Evolutionary conservation across 2,797 vertebrate genomes (phyloP).

Genomic region (Cirrhinus molitorella): DNA sequence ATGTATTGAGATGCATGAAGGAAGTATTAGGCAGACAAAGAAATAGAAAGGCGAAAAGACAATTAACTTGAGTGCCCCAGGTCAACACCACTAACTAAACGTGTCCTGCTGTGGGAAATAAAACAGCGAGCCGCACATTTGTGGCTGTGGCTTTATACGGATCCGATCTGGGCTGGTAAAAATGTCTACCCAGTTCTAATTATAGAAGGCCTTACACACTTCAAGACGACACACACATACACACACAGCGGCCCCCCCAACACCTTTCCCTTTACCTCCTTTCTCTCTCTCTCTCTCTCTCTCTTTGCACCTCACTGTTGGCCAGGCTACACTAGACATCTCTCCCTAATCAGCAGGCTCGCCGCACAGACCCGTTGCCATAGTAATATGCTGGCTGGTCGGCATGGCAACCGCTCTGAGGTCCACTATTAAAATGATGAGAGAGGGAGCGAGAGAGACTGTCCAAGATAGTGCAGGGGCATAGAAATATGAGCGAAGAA

Average conservation of each 20-base stretch:
- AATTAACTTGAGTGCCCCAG: slow-evolving; percentile 43
- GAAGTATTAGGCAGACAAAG: slow-evolving; percentile 16
- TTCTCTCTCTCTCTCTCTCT: slow-evolving; percentile 67
- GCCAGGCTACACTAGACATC: slow-evolving; percentile 86
- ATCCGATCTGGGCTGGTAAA: slow-evolving; percentile 57
- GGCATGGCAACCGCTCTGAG: slow-evolving; percentile 99
- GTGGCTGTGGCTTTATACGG: slow-evolving; percentile 37
- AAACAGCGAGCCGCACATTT: slow-evolving; percentile 49
- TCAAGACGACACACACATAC: slow-evolving; percentile 66
- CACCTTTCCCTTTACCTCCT: slow-evolving; percentile 67
- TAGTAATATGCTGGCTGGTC: slow-evolving; percentile 97
- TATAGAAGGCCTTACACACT: slow-evolving; percentile 63
- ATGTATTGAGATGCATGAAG: slow-evolving; percentile 6
- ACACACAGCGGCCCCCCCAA: slow-evolving; percentile 66
- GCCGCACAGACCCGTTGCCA: slow-evolving; percentile 93
- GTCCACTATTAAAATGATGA: slow-evolving; percentile 98
- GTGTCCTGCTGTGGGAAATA: slow-evolving; percentile 45
- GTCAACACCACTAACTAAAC: slow-evolving; percentile 41
- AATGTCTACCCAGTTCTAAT: slow-evolving; percentile 65
- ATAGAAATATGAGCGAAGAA: slow-evolving; percentile 50
- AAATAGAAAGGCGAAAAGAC: slow-evolving; percentile 38
- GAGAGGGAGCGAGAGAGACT: slow-evolving; percentile 66
- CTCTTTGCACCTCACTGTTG: slow-evolving; percentile 75
- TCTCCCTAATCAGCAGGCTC: slow-evolving; percentile 87
- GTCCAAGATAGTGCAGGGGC: slow-evolving; percentile 60